Base-by-base conservation (phyloP, 2,888 invertebrate species). In the Drosophila vallismaia region DNA sequence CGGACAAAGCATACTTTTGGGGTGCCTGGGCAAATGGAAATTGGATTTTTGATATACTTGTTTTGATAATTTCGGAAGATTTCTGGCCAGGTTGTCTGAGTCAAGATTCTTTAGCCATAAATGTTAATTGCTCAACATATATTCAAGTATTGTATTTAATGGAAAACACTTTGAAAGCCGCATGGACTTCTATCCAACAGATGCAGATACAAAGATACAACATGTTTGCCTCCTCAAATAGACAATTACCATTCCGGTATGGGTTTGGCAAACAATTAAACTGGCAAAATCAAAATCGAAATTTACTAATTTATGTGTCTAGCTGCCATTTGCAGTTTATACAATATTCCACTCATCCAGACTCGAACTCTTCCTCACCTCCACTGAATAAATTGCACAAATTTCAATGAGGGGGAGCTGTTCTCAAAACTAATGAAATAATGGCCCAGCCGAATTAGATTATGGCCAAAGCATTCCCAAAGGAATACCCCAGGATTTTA, bases 281-380 rank as follows among this genome's bases (percentile, higher is more conserved):
- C 85, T 85, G 76, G 86, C 71, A 82, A 82, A 87, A 86, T 83
- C 82, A 83, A 83, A 83, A 83, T 83, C 84, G 82, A 83, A 83
- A 83, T 86, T 69, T 71, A 76, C 76, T 86, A 83, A 83, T 83
- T 83, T 83, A 83, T 83, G 82, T 80, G 86, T 83, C 82, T 83
- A 83, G 82, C 82, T 83, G 82, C 86, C 82, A 86, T 48, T 70
- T 70, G 36, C 70, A 70, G 71, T 62, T 51, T 50, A 14, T 45
- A 46, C 50, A 54, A 54, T 24, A 36, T 46, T 51, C 40, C 50
- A 31, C 44, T 6, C 42, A 4, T 4, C 8, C 12, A 14, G n/a
- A 19, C 19, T 3, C 4, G 2, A 5, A 5, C 19, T 19, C 40
- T 19, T 8, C 8, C 2, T 3, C 19, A 42, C n/a, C 29, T 29